These are phyloP conservation scores for Aleiodes leptofemur DNA, from an alignment of 2,888 invertebrate species.

Conservation along the genomic window DNA sequence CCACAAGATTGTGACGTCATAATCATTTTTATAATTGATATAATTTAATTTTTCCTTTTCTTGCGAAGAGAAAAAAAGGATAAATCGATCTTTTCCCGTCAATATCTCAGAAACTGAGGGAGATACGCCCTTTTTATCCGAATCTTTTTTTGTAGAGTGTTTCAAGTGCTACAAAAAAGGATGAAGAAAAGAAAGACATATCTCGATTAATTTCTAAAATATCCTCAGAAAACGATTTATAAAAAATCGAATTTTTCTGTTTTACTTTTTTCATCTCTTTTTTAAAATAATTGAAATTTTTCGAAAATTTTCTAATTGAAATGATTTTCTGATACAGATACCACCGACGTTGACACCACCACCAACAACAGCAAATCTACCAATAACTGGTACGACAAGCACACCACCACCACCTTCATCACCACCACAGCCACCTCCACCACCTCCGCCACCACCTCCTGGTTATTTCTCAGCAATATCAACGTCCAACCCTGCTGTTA, in stretches of 20 bases:
- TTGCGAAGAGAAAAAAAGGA: too few species aligned
- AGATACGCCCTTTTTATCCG: too few species aligned
- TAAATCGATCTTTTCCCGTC: too few species aligned
- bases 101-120: too few species aligned
- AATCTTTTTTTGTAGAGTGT: too few species aligned
- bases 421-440: slow-evolving; percentile 55
- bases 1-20: not conserved
- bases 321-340: slow-evolving; percentile 31
- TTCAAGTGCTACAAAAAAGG: too few species aligned
- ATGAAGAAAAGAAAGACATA: too few species aligned
- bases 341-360: slow-evolving; percentile 56
- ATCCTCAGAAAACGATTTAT: too few species aligned
- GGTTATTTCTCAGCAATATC: slow-evolving; percentile 67
- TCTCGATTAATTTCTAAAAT: too few species aligned
- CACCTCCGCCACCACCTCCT: slow-evolving; percentile 56
- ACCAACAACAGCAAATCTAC: slow-evolving; percentile 42
- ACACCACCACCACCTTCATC: slow-evolving; percentile 47
- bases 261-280: too few species aligned
- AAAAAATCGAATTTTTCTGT: too few species aligned
- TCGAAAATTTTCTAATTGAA: not conserved
- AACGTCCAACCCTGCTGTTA: slow-evolving; percentile 68
- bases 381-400: slow-evolving; percentile 33
- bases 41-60: too few species aligned
- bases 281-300: not conserved
- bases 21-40: not conserved